Evolutionary conservation across 2,113 vertebrate genomes (phyloP).

Genomic region (Gallinago media): DNA sequence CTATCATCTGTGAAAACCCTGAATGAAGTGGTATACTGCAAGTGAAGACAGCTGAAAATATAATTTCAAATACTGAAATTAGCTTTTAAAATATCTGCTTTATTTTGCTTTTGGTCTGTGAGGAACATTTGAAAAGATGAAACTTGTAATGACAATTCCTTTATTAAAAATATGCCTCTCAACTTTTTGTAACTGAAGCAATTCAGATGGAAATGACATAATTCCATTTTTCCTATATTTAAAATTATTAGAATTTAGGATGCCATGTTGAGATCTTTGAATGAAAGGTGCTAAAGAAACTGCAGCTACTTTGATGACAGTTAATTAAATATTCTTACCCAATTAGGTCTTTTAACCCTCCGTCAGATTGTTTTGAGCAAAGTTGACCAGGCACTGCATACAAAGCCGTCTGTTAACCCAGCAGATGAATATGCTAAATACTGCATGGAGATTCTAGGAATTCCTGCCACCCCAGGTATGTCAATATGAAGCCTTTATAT

Average conservation of each 20-base stretch:
- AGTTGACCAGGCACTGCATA: conserved; percentile 91
- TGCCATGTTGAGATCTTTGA: neutral
- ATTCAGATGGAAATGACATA: neutral
- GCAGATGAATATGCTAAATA: conserved; percentile 87
- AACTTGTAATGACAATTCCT: neutral
- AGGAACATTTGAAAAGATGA: neutral
- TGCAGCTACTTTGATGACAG: neutral
- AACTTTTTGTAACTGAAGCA: neutral
- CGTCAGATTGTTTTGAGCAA: conserved; percentile 95
- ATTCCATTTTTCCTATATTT: neutral
- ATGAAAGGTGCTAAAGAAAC: neutral
- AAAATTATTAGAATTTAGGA: neutral
- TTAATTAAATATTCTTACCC: conserved; percentile 18
- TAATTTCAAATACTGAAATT: neutral
- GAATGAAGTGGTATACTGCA: neutral
- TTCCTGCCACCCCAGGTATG: conserved; percentile 90
- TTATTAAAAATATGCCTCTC: neutral
- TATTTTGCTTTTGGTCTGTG: neutral
- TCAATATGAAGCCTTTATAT: neutral
- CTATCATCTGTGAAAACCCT: neutral
- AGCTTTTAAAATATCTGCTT: neutral
- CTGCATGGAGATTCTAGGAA: conserved; percentile 88
- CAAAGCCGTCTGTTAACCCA: conserved; percentile 79
- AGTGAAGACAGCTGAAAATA: neutral
- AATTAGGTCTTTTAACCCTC: conserved; percentile 89